A percentile compares a stretch with the other conserved stretches of the same genome.
phyloP scores from a whole-genome alignment of 53 echinoderm and acorn worm genomes.

The Echinometra lucunter region DNA sequence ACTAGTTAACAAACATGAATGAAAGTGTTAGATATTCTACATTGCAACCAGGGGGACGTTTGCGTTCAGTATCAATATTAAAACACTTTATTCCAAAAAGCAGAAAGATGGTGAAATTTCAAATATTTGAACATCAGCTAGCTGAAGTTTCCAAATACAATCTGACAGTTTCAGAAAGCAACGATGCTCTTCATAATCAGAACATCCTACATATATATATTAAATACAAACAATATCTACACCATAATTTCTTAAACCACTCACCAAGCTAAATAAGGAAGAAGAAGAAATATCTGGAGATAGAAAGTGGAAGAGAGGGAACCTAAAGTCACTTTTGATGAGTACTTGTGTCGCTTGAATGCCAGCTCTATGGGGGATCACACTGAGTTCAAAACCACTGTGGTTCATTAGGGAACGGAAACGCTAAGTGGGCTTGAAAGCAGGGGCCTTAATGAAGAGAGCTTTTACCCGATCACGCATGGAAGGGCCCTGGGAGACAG shows the following conservation, averaged over 20 bases:
- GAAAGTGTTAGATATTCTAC: too few species aligned
- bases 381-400: conserved; percentile 25
- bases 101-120: not conserved
- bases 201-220: not conserved
- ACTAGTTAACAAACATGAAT: too few species aligned
- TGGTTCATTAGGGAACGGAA: conserved; percentile 60
- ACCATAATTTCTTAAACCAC: not conserved
- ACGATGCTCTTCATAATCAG: not conserved
- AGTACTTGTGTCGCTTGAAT: not conserved
- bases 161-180: not conserved
- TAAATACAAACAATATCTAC: not conserved
- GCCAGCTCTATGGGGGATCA: conserved; percentile 51
- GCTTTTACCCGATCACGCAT: conserved; percentile 62
- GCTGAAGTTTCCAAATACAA: not conserved
- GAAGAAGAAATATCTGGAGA: not conserved
- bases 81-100: not conserved
- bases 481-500: conserved; percentile 29
- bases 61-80: too few species aligned
- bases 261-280: not conserved
- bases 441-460: conserved; percentile 53
- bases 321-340: conserved; percentile 22
- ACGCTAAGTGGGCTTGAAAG: conserved; percentile 63
- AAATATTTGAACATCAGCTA: not conserved
- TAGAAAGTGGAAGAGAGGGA: not conserved
- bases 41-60: too few species aligned